Conservation (phyloP, 2,113 vertebrate genomes). For the Sterrhoptilus dennistouni region DNA sequence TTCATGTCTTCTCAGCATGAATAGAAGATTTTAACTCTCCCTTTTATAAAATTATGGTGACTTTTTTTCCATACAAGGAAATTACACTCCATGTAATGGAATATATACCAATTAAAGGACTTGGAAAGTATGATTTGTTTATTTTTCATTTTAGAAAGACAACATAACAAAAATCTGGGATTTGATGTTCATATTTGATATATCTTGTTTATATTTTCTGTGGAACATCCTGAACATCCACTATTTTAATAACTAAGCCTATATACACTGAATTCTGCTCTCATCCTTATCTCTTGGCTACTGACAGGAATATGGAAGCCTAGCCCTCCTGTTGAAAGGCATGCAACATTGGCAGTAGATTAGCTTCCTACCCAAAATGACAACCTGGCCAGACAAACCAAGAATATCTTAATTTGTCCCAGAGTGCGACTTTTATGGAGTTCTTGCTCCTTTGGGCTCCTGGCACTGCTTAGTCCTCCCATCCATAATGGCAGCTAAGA, state of each 20-base stretch:
- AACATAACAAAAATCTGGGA: neutral
- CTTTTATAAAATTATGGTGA: fast-evolving
- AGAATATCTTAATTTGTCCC: neutral
- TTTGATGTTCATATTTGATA: neutral
- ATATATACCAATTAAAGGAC: neutral
- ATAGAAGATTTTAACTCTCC: fast-evolving
- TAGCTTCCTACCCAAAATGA: neutral
- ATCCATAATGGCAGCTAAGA: neutral
- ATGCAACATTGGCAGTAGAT: neutral
- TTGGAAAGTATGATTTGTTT: neutral
- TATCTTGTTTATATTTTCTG: neutral
- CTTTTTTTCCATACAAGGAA: neutral
- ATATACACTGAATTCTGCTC: neutral
- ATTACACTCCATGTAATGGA: neutral
- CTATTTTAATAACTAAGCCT: neutral
- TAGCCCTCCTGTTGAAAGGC: neutral
- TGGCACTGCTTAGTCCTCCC: neutral
- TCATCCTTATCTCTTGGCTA: neutral
- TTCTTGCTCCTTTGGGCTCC: neutral
- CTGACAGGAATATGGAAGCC: neutral
- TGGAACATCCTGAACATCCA: neutral
- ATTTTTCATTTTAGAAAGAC: neutral
- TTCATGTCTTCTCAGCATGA: neutral
- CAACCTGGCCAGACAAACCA: neutral
- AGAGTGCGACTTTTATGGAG: neutral